Percentiles rank a stretch among this genome's conserved stretches.
phyloP scores from a whole-genome alignment of 2,797 vertebrate species.

The Sebastes diaconus region DNA sequence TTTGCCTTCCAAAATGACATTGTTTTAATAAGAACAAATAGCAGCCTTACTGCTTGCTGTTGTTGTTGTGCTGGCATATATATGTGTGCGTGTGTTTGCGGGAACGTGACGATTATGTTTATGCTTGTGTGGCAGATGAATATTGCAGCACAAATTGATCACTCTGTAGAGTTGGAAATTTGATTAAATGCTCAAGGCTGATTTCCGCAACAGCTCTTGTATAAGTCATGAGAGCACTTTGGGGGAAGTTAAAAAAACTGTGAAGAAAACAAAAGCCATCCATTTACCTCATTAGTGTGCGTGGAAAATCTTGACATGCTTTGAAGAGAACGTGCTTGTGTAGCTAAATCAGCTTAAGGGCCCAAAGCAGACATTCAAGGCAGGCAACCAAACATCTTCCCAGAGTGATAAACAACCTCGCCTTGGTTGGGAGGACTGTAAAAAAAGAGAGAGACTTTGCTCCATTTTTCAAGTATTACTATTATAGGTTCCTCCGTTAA shows the following conservation, averaged over 20 bases:
- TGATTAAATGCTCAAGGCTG: conserved; percentile 71
- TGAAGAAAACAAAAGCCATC: conserved; percentile 78
- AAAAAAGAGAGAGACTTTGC: conserved; percentile 59
- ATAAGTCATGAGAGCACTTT: conserved; percentile 73
- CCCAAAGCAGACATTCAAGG: conserved; percentile 62
- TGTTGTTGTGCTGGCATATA: not conserved
- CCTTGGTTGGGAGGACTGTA: conserved; percentile 59
- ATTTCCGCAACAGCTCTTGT: conserved; percentile 69
- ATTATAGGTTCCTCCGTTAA: conserved; percentile 65
- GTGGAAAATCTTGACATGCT: conserved; percentile 75
- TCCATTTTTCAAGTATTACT: conserved; percentile 71
- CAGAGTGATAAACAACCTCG: conserved; percentile 73
- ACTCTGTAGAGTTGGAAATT: conserved; percentile 67
- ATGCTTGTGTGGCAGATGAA: conserved; percentile 46
- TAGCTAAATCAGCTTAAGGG: conserved; percentile 74
- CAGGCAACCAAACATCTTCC: conserved; percentile 71
- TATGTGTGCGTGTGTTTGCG: not conserved
- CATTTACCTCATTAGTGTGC: conserved; percentile 80
- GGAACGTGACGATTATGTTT: not conserved
- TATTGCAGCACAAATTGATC: conserved; percentile 70
- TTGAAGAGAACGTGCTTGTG: conserved; percentile 72
- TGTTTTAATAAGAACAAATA: conserved; percentile 42
- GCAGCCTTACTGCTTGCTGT: conserved; percentile 8
- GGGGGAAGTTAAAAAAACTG: conserved; percentile 66
- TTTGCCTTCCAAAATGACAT: conserved; percentile 8